Evolutionary conservation across 2,888 invertebrate species (phyloP).

Genomic region (Trissolcus japonicus): DNA sequence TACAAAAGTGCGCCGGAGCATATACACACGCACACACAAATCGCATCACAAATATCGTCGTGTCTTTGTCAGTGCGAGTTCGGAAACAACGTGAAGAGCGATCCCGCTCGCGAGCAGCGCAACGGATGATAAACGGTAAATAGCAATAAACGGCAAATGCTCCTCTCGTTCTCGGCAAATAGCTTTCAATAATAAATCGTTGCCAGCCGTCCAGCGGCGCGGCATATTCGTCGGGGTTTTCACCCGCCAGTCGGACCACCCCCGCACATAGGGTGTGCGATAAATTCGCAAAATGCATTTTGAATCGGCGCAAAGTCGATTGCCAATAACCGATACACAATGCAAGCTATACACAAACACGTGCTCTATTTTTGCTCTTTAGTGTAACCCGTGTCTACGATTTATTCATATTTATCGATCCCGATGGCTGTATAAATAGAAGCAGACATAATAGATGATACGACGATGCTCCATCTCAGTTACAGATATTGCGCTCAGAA

Average conservation of each 20-base stretch:
- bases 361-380: conserved; percentile 31
- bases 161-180: conserved; percentile 62
- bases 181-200: conserved; percentile 62
- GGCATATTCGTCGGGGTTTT: conserved; percentile 57
- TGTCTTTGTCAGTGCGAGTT: conserved; percentile 57
- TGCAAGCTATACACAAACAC: conserved; percentile 18
- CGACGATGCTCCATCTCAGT: not conserved
- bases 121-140: conserved; percentile 62
- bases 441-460: conserved; percentile 2
- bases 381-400: conserved; percentile 18
- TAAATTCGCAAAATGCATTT: conserved; percentile 42
- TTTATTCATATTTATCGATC: conserved; percentile 42
- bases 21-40: conserved; percentile 11
- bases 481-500: no score
- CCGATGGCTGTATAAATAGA: conserved; percentile 2
- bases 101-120: conserved; percentile 55
- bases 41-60: conserved; percentile 47
- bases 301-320: conserved; percentile 37
- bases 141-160: conserved; percentile 61
- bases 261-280: conserved; percentile 50
- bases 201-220: conserved; percentile 59
- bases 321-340: conserved; percentile 20
- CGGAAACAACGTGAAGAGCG: conserved; percentile 60
- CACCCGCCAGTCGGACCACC: conserved; percentile 38
- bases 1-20: conserved; percentile 2